A percentile compares a stretch with the other conserved stretches of the same genome.
Evolutionary conservation across 2,113 vertebrate genomes (phyloP).

Genomic region (Toxostoma redivivum): DNA sequence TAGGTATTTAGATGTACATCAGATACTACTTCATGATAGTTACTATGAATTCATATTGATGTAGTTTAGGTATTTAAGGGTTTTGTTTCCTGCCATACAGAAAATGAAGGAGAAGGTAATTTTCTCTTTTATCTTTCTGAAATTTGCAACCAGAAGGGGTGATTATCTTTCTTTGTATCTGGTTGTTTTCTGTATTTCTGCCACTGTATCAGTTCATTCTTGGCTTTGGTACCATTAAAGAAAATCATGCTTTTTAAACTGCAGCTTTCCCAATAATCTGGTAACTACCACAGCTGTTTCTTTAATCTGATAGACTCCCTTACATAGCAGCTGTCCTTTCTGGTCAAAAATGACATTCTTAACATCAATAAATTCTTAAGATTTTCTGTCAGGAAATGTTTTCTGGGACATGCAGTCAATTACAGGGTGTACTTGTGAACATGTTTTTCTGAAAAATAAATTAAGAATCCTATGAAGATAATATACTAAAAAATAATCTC

Average conservation of each 20-base stretch:
- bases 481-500: slow-evolving; percentile 14
- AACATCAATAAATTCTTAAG: slow-evolving; percentile 53
- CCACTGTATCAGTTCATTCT: background rate
- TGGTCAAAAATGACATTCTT: slow-evolving; percentile 67
- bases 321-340: slow-evolving; percentile 27
- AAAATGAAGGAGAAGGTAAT: background rate
- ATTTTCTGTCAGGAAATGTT: slow-evolving; percentile 64
- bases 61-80: background rate
- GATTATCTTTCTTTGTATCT: background rate
- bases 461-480: slow-evolving; percentile 30
- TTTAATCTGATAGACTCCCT: slow-evolving; percentile 50
- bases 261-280: slow-evolving; percentile 28
- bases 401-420: slow-evolving; percentile 50
- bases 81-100: background rate
- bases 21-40: background rate
- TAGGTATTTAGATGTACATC: background rate
- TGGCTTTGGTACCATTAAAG: slow-evolving; percentile 19
- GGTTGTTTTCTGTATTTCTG: background rate
- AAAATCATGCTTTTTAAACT: slow-evolving; percentile 22
- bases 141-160: background rate
- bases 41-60: background rate
- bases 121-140: background rate
- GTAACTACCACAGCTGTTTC: slow-evolving; percentile 37
- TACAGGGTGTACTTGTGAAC: slow-evolving; percentile 50
- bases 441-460: slow-evolving; percentile 54